These are phyloP conservation scores for Hippocampus kuda DNA, from an alignment of 2,797 vertebrate species.

Conservation along the genomic window DNA sequence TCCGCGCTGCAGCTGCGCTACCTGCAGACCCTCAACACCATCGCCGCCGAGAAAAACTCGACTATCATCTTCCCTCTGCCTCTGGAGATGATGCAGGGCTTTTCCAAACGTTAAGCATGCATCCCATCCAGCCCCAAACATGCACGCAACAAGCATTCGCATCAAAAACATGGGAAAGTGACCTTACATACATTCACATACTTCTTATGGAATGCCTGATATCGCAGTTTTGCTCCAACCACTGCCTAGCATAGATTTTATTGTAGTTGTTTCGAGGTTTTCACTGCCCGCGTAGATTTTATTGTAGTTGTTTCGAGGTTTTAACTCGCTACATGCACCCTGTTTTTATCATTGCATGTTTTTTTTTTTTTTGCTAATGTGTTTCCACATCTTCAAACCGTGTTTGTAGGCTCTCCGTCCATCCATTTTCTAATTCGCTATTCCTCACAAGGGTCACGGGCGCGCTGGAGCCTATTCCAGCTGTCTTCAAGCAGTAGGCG, in stretches of 20 bases:
- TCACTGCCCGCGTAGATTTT: neutral
- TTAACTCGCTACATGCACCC: neutral
- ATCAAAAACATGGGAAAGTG: neutral
- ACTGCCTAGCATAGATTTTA: neutral
- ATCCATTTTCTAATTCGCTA: too few species aligned
- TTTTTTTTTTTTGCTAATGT: neutral
- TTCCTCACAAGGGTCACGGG: too few species aligned
- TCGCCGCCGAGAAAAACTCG: constrained; percentile 92
- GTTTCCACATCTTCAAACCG: neutral
- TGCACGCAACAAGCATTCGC: neutral
- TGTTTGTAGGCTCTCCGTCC: too few species aligned
- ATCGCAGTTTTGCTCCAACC: neutral
- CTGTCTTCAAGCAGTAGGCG: too few species aligned
- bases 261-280: neutral
- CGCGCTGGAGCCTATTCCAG: too few species aligned
- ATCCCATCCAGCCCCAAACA: neutral
- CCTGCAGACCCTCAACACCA: constrained; percentile 91
- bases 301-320: neutral
- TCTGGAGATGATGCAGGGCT: constrained; percentile 80
- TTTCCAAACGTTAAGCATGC: constrained; percentile 49
- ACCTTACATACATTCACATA: neutral
- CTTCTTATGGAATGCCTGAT: neutral
- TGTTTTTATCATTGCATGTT: neutral
- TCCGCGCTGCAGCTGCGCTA: constrained; percentile 91
- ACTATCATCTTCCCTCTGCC: constrained; percentile 93